A percentile compares a stretch with the other conserved stretches of the same genome.
Conservation (phyloP, 2,113 vertebrate genomes). For the Indicator maculatus region DNA sequence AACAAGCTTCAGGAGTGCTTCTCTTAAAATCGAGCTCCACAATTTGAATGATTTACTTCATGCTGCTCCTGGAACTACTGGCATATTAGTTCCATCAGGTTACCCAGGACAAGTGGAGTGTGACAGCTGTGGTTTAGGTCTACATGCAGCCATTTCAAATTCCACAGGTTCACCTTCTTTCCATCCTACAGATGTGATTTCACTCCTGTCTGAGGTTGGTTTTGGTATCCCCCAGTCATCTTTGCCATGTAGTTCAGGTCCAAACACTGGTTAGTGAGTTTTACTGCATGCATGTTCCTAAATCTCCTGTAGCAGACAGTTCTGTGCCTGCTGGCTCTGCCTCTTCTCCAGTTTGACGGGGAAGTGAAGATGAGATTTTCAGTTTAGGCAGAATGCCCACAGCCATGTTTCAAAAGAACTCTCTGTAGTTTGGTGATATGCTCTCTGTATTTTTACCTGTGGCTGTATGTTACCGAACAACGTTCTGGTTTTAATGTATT, state of each 20-base stretch:
- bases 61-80: neutral
- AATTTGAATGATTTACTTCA: neutral
- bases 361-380: neutral
- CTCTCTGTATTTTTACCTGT: neutral
- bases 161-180: neutral
- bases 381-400: neutral
- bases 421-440: neutral
- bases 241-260: rapidly evolving
- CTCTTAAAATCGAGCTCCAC: neutral
- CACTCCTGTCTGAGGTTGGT: neutral
- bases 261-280: neutral
- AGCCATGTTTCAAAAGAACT: neutral
- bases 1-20: neutral
- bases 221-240: neutral
- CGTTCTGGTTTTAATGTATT: conserved; percentile 11
- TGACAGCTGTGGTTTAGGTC: neutral
- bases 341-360: neutral
- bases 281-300: neutral
- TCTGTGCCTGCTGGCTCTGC: neutral
- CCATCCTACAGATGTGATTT: rapidly evolving
- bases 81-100: rapidly evolving
- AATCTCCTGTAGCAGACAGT: neutral
- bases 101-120: neutral
- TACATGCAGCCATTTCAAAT: neutral
- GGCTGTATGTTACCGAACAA: neutral